Percentiles rank a stretch among this genome's conserved stretches.
These are phyloP conservation scores for Prosapia bicincta DNA, from an alignment of 2,888 invertebrate species.

Conservation along the genomic window DNA sequence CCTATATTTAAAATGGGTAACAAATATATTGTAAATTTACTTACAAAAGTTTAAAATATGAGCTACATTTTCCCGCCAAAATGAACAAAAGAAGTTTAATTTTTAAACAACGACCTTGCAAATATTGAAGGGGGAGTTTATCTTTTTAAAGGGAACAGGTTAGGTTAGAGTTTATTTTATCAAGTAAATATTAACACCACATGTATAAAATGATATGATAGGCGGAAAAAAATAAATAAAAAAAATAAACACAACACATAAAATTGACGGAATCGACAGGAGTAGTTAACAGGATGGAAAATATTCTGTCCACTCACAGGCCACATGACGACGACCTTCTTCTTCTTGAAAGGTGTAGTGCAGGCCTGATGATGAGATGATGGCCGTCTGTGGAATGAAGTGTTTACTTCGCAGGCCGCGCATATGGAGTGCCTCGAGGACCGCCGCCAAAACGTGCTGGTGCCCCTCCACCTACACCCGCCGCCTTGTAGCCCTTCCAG, in stretches of 20 bases:
- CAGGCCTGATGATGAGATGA: not conserved
- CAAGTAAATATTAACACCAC: conserved; percentile 26
- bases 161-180: conserved; percentile 2
- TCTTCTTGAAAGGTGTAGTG: not conserved
- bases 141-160: not conserved
- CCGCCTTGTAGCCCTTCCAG: conserved; percentile 35
- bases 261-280: not conserved
- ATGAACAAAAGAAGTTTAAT: not conserved
- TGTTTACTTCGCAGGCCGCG: conserved; percentile 48
- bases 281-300: conserved; percentile 14
- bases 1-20: not conserved
- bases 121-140: not conserved
- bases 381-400: not conserved
- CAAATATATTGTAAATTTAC: not conserved
- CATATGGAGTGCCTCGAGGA: conserved; percentile 51
- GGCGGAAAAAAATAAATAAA: conserved; percentile 12
- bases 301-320: conserved; percentile 18
- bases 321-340: not conserved
- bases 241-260: not conserved
- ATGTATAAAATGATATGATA: conserved; percentile 23
- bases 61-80: conserved; percentile 24
- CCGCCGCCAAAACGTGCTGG: conserved; percentile 28
- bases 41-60: not conserved
- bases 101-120: not conserved
- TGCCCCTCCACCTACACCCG: conserved; percentile 29